Evolutionary conservation across 2,888 invertebrate genomes (phyloP), one percentile per base, ranked within the genome.

Genomic region (Lasioglossum oenotherae): DNA sequence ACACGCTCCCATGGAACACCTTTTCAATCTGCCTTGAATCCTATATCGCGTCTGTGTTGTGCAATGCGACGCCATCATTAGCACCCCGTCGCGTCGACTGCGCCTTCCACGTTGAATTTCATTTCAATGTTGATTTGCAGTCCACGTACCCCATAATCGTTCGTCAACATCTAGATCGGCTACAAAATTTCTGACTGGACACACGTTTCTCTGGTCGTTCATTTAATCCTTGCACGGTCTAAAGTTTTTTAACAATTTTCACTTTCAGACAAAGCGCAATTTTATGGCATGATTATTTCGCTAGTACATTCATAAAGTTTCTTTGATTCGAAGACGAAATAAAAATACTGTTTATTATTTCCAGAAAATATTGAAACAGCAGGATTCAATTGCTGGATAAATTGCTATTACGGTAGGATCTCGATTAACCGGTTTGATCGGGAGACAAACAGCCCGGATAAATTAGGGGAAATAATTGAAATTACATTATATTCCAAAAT

Each of bases 11-110:
- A 19, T 38, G 16, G n/a, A 73, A 60, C 44, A 57, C 2, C 41
- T 14, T 79, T 79, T n/a, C 73, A 73, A 64, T 73, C 73, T 46
- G 19, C 41, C 31, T 41, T 23, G 31, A 41, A 72, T 73, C 35
- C 67, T 31, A 67, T 67, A 67, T 60, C 60, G 31, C 31, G 64
- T 67, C 31, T 60, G 4, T 60, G 60, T 60, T 60, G 60, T 19
- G 64, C 31, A 31, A 16, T 67, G 5, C 31, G 64, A 60, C 27
- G 14, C 27, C 60, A 4, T 60, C 60, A 60, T 60, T 60, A 60
- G 60, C 60, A 60, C 14, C 60, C 23, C 60, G 46, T 46, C 46
- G 23, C 27, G 60, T 27, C 27, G 60, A 27, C 60, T 27, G 4
- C 60, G n/a, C 14, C 60, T 60, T 27, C 60, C 27, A 60, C 27